Base-by-base conservation (phyloP, 1,140 invertebrate genomes). In the Leptinotarsa texana region DNA sequence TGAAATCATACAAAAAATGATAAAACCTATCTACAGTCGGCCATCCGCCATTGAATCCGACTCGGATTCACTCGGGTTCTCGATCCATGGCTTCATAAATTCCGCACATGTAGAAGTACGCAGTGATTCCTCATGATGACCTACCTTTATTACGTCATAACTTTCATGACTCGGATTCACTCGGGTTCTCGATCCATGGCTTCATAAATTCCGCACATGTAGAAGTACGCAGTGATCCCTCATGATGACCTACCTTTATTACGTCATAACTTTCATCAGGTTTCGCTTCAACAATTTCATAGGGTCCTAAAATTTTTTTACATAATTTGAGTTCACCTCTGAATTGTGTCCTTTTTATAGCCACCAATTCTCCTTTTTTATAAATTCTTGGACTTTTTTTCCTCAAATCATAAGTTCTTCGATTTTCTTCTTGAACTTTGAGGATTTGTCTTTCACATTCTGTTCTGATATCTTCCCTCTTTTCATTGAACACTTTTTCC, bases 371-470 rank as follows among this genome's bases (percentile, higher is more conserved):
- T 18, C 75, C 75, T n/a, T 21, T 49, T 47, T 74, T 65, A 33
- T 74, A 78, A 17, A 3, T 65, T 22, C 21, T 51, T 13, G 75
- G 17, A 67, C 49, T 42, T 51, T 66, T 74, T 61, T 72, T 74
- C n/a, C 65, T 72, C 33, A 61, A 33, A 63, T 85, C 79, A 74
- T 74, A 85, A 11, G 11, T 65, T 33, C 72, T 78, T 15, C 24
- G 75, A 69, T 85, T 85, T 74, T 85, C 82, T 61, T 80, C 72
- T 66, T 84, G 83, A 13, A 81, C 71, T 63, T 81, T 80, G 4
- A 42, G 5, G 3, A 86, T 85, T 48, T 79, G 73, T 70, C 78
- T 67, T 63, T 77, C 80, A 0, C 81, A 80, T 13, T 79, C 74
- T 11, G 75, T 51, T 70, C 83, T 69, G 27, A 80, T 13, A 63